Conservation (phyloP, 2,113 vertebrate genomes). For the Nettapus auritus region DNA sequence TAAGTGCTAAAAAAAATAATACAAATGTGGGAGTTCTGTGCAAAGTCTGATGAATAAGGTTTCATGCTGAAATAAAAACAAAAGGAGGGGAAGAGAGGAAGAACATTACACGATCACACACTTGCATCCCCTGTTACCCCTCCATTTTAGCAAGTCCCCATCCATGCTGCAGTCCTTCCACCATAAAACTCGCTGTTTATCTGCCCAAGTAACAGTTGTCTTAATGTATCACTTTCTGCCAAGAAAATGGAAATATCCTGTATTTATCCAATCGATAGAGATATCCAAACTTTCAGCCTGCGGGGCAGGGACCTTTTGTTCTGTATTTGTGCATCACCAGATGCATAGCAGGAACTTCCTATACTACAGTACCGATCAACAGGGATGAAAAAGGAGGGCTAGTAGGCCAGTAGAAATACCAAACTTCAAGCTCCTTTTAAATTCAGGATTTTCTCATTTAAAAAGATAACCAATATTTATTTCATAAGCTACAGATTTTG, state of each 20-base stretch:
- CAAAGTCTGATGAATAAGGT: not conserved
- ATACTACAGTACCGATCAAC: not conserved
- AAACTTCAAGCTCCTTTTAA: not conserved
- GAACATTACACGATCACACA: not conserved
- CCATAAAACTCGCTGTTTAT: not conserved
- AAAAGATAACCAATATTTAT: not conserved
- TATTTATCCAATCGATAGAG: constrained; percentile 34
- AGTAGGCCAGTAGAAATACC: not conserved
- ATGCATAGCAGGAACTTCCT: not conserved
- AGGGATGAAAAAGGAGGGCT: not conserved
- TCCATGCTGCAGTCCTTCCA: not conserved
- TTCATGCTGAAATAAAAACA: not conserved
- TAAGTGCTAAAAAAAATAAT: not conserved
- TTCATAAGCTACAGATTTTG: not conserved
- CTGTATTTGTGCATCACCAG: not conserved
- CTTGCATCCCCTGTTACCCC: not conserved
- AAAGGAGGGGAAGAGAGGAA: not conserved
- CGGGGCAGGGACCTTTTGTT: not conserved
- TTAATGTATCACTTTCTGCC: not conserved
- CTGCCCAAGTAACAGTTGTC: not conserved
- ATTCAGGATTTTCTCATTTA: not conserved
- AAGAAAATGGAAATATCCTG: not conserved
- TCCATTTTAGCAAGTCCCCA: not conserved
- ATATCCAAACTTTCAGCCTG: not conserved
- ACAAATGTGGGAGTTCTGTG: not conserved